Percentiles rank a stretch among this genome's conserved stretches.
Conservation (phyloP, 2,888 invertebrate genomes). For the Lagria hirta region DNA sequence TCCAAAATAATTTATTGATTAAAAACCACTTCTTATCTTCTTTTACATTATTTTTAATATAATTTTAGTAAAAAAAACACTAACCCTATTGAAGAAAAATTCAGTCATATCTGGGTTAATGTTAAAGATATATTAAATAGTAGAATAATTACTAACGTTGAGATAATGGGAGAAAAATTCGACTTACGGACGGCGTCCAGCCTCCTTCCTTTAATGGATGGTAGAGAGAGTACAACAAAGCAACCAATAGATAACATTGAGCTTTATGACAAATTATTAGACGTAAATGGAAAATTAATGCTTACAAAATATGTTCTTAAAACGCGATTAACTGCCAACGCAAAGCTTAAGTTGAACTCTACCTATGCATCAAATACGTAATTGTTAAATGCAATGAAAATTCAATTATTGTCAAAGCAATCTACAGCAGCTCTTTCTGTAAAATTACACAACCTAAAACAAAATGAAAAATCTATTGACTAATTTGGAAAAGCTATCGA, state of each 20-base stretch:
- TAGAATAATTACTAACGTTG: too few relatives aligned
- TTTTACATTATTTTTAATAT: too few relatives aligned
- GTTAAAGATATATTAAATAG: too few relatives aligned
- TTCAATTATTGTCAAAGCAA: constrained; percentile 24
- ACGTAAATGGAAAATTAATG: constrained; percentile 27
- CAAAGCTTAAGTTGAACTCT: constrained; percentile 24
- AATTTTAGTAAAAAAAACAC: too few relatives aligned
- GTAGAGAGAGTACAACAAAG: constrained; percentile 28
- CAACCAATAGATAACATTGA: constrained; percentile 33
- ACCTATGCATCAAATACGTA: constrained; percentile 16
- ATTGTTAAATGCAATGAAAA: constrained; percentile 25
- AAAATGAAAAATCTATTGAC: constrained; percentile 23
- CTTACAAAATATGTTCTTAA: constrained; percentile 30
- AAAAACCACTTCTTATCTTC: too few relatives aligned
- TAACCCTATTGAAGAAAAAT: too few relatives aligned
- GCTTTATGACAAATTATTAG: constrained; percentile 28
- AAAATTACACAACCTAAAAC: constrained; percentile 20
- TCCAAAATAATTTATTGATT: too few relatives aligned
- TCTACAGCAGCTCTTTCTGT: constrained; percentile 21
- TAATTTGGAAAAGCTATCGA: constrained; percentile 26
- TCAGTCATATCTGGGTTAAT: too few relatives aligned
- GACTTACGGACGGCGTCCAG: constrained; percentile 29
- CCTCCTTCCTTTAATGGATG: constrained; percentile 27
- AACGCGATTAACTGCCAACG: constrained; percentile 18
- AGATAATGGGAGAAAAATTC: constrained; percentile 30